Evolutionary conservation across 1,140 invertebrate genomes (phyloP).

Genomic region (Hycleus cichorii): DNA sequence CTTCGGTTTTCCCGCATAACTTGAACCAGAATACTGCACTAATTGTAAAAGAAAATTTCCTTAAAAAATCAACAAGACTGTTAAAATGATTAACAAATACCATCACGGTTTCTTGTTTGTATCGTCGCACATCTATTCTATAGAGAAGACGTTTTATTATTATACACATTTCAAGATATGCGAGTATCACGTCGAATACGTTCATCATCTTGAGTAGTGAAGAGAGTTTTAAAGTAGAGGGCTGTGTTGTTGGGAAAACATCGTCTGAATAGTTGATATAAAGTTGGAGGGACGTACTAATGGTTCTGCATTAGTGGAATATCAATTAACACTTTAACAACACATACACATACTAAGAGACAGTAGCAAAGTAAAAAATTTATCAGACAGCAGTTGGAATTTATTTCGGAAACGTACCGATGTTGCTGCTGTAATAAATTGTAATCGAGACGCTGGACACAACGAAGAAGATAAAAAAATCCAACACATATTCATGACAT

Average conservation of each 20-base stretch:
- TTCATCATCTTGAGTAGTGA: slow-evolving; percentile 10
- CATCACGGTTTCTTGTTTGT: slow-evolving; percentile 8
- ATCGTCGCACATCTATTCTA: slow-evolving; percentile 12
- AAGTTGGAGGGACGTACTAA: slow-evolving; percentile 8
- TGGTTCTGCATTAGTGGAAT: slow-evolving; percentile 13
- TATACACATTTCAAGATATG: slow-evolving; percentile 1
- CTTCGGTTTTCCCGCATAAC: slow-evolving; percentile 54
- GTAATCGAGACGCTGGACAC: too few species aligned
- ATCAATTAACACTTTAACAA: slow-evolving; percentile 17
- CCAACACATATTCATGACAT: too few species aligned
- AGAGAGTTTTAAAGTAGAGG: slow-evolving; percentile 1
- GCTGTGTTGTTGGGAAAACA: not conserved
- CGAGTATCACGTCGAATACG: slow-evolving; percentile 16
- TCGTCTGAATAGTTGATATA: slow-evolving; percentile 4
- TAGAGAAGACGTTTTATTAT: slow-evolving; percentile 2
- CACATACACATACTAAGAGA: not conserved
- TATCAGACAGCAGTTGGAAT: not conserved
- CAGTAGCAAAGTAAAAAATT: not conserved
- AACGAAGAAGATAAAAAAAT: too few species aligned
- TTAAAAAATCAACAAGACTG: not conserved
- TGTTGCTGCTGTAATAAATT: too few species aligned
- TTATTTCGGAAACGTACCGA: not conserved
- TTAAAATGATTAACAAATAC: slow-evolving; percentile 18
- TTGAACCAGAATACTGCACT: slow-evolving; percentile 48
- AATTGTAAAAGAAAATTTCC: not conserved